Evolutionary conservation across 1,140 invertebrate genomes (phyloP).

Genomic region (Drosophila teissieri): DNA sequence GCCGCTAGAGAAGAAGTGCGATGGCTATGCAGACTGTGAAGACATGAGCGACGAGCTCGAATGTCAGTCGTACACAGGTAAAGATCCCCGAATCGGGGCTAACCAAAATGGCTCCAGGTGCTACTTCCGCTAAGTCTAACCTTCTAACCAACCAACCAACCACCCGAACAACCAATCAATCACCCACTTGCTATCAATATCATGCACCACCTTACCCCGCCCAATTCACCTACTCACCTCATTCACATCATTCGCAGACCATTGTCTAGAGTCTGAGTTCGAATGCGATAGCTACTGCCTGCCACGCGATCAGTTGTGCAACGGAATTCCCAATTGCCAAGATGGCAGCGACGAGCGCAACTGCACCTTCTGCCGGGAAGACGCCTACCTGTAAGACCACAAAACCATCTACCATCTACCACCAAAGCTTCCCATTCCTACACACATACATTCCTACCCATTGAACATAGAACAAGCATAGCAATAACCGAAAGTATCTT

Average conservation of each 20-base stretch:
- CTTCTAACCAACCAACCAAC: constrained; percentile 9
- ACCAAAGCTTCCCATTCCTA: neutral
- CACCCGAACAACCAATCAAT: no score
- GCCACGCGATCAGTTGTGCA: constrained; percentile 88
- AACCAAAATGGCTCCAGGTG: constrained; percentile 28
- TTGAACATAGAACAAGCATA: no score
- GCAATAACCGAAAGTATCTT: no score
- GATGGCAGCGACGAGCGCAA: constrained; percentile 91
- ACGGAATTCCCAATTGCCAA: constrained; percentile 90
- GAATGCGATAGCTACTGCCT: constrained; percentile 89
- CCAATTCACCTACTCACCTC: constrained; percentile 15
- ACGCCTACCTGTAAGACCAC: constrained; percentile 81
- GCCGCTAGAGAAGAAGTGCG: constrained; percentile 87
- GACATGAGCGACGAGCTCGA: constrained; percentile 90
- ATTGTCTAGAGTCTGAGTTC: constrained; percentile 84
- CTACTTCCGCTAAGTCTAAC: constrained; percentile 29
- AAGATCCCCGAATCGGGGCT: constrained; percentile 15
- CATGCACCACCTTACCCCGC: neutral
- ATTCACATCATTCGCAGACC: constrained; percentile 64
- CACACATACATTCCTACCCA: neutral
- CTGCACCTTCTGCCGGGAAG: constrained; percentile 85
- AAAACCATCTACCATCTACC: neutral
- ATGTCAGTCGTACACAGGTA: constrained; percentile 85
- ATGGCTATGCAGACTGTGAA: constrained; percentile 89
- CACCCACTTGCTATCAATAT: neutral